Percentiles rank a stretch among this genome's conserved stretches.
phyloP scores from a whole-genome alignment of 1,140 invertebrate genomes.

The Belonocnema kinseyi region DNA sequence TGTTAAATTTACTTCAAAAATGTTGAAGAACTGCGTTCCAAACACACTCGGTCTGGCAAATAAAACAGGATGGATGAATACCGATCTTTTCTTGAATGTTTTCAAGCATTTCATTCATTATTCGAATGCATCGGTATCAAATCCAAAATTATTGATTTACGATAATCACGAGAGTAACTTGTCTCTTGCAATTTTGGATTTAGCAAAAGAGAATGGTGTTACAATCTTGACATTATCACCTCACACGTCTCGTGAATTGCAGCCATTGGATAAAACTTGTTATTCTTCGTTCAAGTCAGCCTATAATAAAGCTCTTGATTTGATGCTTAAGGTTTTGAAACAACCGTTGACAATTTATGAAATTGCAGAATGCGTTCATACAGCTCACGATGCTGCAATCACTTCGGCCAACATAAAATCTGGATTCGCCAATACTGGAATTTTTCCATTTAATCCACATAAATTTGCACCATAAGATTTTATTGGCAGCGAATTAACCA shows the following conservation, averaged over 20 bases:
- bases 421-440: conserved; percentile 37
- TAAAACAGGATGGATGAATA: conserved; percentile 69
- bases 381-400: conserved; percentile 6
- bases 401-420: conserved; percentile 33
- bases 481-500: too few species aligned
- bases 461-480: conserved; percentile 21
- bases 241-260: conserved; percentile 54
- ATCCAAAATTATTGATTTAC: conserved; percentile 63
- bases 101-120: too few species aligned
- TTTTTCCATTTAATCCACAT: conserved; percentile 37
- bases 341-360: neutral
- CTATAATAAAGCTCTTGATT: conserved; percentile 35
- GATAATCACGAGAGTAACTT: conserved; percentile 71
- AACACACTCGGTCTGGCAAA: conserved; percentile 51
- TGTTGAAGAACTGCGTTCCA: neutral
- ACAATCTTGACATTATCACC: conserved; percentile 66
- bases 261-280: conserved; percentile 54
- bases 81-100: conserved; percentile 50
- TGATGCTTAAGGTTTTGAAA: conserved; percentile 33
- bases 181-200: conserved; percentile 53
- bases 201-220: conserved; percentile 57
- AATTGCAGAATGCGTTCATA: conserved; percentile 27
- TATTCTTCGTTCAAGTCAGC: conserved; percentile 45
- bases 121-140: too few species aligned
- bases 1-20: too few species aligned